Percentiles rank a stretch among this genome's conserved stretches.
These are phyloP conservation scores for Lycodopsis pacificus DNA, from an alignment of 2,797 vertebrate genomes.

Conservation along the genomic window DNA sequence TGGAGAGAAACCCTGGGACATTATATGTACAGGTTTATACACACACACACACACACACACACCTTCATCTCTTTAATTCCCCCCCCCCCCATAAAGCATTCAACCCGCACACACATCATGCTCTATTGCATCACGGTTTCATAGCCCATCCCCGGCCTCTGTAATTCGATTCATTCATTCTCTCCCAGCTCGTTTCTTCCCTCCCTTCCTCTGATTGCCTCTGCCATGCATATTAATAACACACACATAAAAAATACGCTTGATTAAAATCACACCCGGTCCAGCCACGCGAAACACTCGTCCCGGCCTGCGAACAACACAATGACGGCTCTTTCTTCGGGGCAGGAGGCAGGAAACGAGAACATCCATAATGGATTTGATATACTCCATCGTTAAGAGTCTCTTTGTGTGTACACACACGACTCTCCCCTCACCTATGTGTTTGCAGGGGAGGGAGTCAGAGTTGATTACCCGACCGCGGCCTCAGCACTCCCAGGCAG, in stretches of 20 bases:
- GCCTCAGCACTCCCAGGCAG: slow-evolving; percentile 27
- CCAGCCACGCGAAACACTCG: slow-evolving; percentile 43
- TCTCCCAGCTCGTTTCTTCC: slow-evolving; percentile 63
- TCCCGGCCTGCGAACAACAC: slow-evolving; percentile 42
- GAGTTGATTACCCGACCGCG: slow-evolving; percentile 63
- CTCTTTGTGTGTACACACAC: slow-evolving; percentile 60
- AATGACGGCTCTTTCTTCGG: slow-evolving; percentile 55
- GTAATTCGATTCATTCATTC: slow-evolving; percentile 78
- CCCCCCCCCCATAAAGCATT: slow-evolving; percentile 43
- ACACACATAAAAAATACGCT: slow-evolving; percentile 71
- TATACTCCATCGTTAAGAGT: slow-evolving; percentile 68
- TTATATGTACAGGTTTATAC: not conserved
- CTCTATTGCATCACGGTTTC: slow-evolving; percentile 66
- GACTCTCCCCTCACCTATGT: slow-evolving; percentile 65
- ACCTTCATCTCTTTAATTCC: slow-evolving; percentile 25
- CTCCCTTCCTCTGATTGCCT: slow-evolving; percentile 57
- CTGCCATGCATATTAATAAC: slow-evolving; percentile 76
- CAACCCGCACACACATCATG: slow-evolving; percentile 58
- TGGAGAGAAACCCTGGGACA: slow-evolving; percentile 2
- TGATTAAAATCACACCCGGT: slow-evolving; percentile 75
- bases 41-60: not conserved
- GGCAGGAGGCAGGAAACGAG: slow-evolving; percentile 60
- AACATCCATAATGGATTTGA: slow-evolving; percentile 71
- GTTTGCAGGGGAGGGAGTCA: slow-evolving; percentile 58
- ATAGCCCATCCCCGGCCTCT: slow-evolving; percentile 39